Evolutionary conservation across 2,113 vertebrate genomes (phyloP).

Genomic region (Fregetta grallaria): DNA sequence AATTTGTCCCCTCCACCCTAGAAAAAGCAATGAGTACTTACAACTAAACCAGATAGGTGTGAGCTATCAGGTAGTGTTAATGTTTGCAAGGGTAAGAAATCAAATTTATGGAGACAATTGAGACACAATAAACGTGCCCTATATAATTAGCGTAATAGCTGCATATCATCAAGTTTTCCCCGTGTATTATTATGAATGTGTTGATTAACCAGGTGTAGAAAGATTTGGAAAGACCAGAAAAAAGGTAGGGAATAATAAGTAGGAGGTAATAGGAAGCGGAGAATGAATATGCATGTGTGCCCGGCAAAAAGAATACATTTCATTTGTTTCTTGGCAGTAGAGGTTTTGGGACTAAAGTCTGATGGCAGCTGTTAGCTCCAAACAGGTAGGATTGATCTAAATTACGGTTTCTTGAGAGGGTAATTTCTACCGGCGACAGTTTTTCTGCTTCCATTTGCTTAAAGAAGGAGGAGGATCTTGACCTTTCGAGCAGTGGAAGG

Average conservation of each 20-base stretch:
- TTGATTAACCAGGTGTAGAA: slow-evolving; percentile 4
- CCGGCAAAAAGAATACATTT: background rate
- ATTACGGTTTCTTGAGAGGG: background rate
- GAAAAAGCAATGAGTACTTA: background rate
- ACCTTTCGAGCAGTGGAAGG: background rate
- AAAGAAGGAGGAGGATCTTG: slow-evolving; percentile 14
- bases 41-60: background rate
- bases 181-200: background rate
- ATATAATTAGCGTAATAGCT: slow-evolving; percentile 10
- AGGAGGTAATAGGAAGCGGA: background rate
- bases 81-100: slow-evolving; percentile 24
- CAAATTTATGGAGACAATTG: background rate
- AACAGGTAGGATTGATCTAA: slow-evolving; percentile 27
- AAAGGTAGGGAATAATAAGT: background rate
- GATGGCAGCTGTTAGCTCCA: background rate
- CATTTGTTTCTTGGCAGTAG: background rate
- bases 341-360: background rate
- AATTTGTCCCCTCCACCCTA: background rate
- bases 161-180: background rate
- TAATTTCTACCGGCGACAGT: background rate
- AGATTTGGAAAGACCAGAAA: background rate
- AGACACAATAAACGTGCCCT: slow-evolving; percentile 20
- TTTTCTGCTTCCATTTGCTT: slow-evolving; percentile 38
- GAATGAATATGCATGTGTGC: background rate
- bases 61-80: slow-evolving; percentile 15